Evolutionary conservation across 2,888 invertebrate genomes (phyloP).

Genomic region (Ochropacha duplaris): DNA sequence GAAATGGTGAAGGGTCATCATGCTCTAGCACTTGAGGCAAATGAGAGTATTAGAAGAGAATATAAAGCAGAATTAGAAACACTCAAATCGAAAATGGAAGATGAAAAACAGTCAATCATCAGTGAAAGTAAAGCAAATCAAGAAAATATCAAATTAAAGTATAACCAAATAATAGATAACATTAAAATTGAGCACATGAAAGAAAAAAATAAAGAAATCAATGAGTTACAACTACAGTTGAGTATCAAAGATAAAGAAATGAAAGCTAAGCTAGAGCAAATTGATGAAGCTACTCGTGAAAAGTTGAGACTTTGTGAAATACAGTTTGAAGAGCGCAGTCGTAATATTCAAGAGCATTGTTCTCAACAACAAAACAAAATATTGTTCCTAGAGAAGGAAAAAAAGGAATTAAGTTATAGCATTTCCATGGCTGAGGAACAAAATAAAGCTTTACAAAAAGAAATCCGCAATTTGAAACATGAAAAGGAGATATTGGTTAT

Average conservation of each 20-base stretch:
- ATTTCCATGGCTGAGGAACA: constrained; percentile 57
- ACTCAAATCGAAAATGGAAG: constrained; percentile 70
- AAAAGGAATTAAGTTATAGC: constrained; percentile 58
- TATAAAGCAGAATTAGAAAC: constrained; percentile 74
- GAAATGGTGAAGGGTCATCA: constrained; percentile 80
- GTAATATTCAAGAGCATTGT: constrained; percentile 64
- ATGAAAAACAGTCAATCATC: constrained; percentile 68
- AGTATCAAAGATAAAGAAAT: constrained; percentile 64
- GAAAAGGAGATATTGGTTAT: constrained; percentile 51
- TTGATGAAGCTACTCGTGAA: constrained; percentile 71
- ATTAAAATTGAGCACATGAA: constrained; percentile 60
- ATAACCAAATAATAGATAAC: constrained; percentile 56
- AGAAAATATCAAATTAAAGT: constrained; percentile 61
- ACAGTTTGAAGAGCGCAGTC: constrained; percentile 73
- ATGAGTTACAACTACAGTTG: constrained; percentile 60
- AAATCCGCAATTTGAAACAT: constrained; percentile 52
- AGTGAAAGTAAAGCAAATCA: constrained; percentile 65
- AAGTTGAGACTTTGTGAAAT: constrained; percentile 75
- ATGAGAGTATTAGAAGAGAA: constrained; percentile 77
- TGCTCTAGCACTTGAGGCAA: constrained; percentile 74
- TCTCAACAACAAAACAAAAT: constrained; percentile 60
- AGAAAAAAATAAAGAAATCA: constrained; percentile 63
- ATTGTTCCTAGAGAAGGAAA: constrained; percentile 59
- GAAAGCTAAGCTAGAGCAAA: constrained; percentile 74
- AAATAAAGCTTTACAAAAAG: constrained; percentile 50